Evolutionary conservation across 2,113 vertebrate genomes (phyloP), one percentile per base, ranked within the genome.

Genomic region (Hemichromis elongatus): DNA sequence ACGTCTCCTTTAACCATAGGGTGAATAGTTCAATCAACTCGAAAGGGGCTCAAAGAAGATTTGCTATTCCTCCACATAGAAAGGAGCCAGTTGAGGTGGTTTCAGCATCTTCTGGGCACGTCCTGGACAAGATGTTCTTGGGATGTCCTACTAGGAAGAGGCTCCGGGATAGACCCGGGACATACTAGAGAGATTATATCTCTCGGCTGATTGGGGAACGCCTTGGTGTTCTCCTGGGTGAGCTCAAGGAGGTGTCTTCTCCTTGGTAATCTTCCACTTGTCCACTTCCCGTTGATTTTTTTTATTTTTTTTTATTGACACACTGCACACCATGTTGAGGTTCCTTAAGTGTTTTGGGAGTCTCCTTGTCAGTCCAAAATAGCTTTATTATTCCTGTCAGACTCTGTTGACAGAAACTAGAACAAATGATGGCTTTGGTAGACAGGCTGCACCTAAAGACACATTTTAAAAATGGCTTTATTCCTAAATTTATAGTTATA

Each of bases 371-470:
- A 9, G 37, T 42, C 35, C 37, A 68, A 42, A 68, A 68, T 42
- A 68, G 0, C n/a, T 24, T 24, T 68, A 24, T 68, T 3, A 68
- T 45, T 45, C 37, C 63, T 26, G 21, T 42, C 2, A 26, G 37
- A 68, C 12, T 42, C 7, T 68, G 37, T 24, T 26, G 45, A 26
- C 37, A 18, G 37, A 70, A 70, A 70, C 37, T 26, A 40, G 3
- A 70, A 70, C 40, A 45, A 45, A 45, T 47, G 0, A 28, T 28
- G 0, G 1, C 1, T 26, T 47, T 45, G 13, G 16, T 13, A 6
- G 4, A 42, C 21, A 42, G 19, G 11, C 61, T 21, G 61, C 35
- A 37, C 35, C 19, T 40, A 66, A 66, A 66, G 4, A 40, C 35
- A 40, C 61, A 9, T 21, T 40, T 66, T 66, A 66, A 21, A 66